Conservation (phyloP, 1,140 invertebrate species). For the Olivierus martensii region DNA sequence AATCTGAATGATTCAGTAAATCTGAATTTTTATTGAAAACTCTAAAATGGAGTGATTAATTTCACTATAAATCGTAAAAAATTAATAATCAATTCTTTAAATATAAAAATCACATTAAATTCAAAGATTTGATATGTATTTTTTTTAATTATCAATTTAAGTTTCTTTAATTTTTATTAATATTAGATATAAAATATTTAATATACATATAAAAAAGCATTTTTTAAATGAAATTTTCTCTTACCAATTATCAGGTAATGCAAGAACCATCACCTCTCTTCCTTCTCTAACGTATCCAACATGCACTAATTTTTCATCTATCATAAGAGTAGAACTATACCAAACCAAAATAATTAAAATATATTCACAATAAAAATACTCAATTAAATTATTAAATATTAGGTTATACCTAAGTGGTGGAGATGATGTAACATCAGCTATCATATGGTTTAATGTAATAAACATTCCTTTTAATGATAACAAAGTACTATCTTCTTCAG, state of each 20-base stretch:
- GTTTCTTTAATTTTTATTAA: no score
- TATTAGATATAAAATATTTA: no score
- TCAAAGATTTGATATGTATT: no score
- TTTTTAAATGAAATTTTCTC: no score
- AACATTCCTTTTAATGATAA: slow-evolving; percentile 29
- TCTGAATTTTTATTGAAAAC: no score
- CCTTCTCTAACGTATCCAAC: slow-evolving; percentile 24
- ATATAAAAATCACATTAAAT: no score
- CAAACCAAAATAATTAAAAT: slow-evolving; percentile 17
- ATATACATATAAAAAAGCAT: no score
- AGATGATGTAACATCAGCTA: slow-evolving; percentile 25
- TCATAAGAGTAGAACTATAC: slow-evolving; percentile 22
- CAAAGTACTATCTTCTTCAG: slow-evolving; percentile 25
- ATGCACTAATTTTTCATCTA: slow-evolving; percentile 22
- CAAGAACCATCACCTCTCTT: slow-evolving; percentile 25
- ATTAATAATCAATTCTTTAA: no score
- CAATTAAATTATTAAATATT: background rate
- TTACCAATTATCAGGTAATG: slow-evolving; percentile 24
- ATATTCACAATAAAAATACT: slow-evolving; percentile 18
- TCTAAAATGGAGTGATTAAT: no score
- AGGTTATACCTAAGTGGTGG: slow-evolving; percentile 5
- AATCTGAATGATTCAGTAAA: no score
- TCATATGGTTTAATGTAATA: slow-evolving; percentile 28
- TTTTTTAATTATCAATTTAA: no score
- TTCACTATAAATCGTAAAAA: no score